Base-by-base conservation (phyloP, 1,140 invertebrate genomes). In the Drosophila bocqueti region DNA sequence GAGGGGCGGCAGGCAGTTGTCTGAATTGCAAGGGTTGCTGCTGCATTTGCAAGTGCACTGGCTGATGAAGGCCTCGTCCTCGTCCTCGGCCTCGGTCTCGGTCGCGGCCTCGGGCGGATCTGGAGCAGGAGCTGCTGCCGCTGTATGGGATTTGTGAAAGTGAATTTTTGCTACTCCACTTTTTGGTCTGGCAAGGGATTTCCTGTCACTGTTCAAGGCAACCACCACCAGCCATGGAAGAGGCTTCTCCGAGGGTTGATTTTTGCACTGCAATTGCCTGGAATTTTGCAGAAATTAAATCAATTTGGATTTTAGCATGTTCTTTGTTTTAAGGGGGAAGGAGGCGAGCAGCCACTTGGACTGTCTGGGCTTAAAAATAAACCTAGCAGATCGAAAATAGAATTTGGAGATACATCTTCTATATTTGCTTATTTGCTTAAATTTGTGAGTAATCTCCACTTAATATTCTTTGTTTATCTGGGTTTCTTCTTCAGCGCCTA, bases 231-330 rank as follows among this genome's bases (percentile, higher is more conserved):
- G 45, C 1, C n/a, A 36, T 26, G 8, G n/a, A 34, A 47, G 29
- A 52, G 49, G 11, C 46, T 18, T 15, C 45, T n/a, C 11, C 26
- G n/a, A 52, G 76, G 76, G 76, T 71, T 65, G 75, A 11, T 71
- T 71, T 61, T 16, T 5, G 34, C 64, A 75, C 11, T 76, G 58
- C 74, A 66, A 77, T 67, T 60, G 57, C 42, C 65, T 34, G 65
- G 65, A 49, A 59, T 77, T 77, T 77, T 79, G 36, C 36, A 38
- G 8, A 72, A 79, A 79, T 79, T 79, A 73, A 79, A 79, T 73
- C 59, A 79, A 79, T 79, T 79, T 72, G 29, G 38, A 10, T 60
- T 79, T 79, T 57, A 79, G 42, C 76, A 79, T 79, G 76, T 65
- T 34, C 40, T 18, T 40, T 47, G 45, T 31, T 16, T 46, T 26